Conservation (phyloP, 1,140 invertebrate genomes). For the Nephila pilipes region DNA sequence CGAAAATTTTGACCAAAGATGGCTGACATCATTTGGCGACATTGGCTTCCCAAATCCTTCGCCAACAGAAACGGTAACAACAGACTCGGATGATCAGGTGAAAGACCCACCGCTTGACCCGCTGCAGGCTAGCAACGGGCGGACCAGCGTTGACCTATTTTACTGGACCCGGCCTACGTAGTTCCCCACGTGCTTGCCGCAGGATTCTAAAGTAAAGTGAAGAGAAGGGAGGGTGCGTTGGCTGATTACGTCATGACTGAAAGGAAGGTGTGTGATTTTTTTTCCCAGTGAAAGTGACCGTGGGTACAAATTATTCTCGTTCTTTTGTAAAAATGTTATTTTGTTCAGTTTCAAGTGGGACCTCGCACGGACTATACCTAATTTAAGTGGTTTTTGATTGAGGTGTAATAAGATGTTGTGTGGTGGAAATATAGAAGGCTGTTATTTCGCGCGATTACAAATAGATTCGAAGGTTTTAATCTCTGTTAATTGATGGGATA, state of each 20-base stretch:
- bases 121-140: conserved; percentile 39
- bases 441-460: no score
- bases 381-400: neutral
- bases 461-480: no score
- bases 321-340: neutral
- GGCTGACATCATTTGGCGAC: no score
- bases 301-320: neutral
- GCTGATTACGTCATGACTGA: neutral
- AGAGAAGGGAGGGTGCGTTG: neutral
- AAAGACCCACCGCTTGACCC: conserved; percentile 39
- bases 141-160: conserved; percentile 24
- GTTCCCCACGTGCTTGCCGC: neutral
- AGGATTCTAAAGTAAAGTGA: neutral
- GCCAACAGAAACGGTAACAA: neutral
- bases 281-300: conserved; percentile 4
- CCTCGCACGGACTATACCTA: neutral
- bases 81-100: conserved; percentile 33
- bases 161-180: conserved; percentile 38
- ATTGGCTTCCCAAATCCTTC: neutral
- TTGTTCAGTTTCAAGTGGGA: neutral
- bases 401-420: no score
- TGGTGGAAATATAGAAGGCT: no score
- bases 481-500: no score
- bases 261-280: neutral
- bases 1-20: no score